Percentiles rank a stretch among this genome's conserved stretches.
phyloP scores from a whole-genome alignment of 1,140 invertebrate genomes.

The Trachymyrmex septentrionalis region DNA sequence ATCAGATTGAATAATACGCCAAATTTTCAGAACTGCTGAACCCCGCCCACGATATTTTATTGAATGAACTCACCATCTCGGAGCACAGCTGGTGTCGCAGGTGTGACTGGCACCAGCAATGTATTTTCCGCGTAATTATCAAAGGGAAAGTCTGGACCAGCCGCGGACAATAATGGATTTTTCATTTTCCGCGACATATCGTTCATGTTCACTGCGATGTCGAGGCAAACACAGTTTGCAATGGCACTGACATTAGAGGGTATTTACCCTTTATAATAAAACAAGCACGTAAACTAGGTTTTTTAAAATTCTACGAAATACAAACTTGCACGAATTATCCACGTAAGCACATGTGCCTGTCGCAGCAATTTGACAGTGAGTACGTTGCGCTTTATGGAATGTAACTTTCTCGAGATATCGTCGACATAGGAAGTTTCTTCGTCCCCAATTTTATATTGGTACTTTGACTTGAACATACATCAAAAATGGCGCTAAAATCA shows the following conservation, averaged over 20 bases:
- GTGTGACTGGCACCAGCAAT: constrained; percentile 84
- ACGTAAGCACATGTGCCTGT: constrained; percentile 65
- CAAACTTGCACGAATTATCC: constrained; percentile 46
- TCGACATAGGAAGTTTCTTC: constrained; percentile 30
- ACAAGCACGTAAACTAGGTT: constrained; percentile 39
- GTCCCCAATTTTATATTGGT: constrained; percentile 35
- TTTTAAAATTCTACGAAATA: constrained; percentile 33
- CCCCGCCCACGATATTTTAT: constrained; percentile 76
- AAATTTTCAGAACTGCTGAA: constrained; percentile 1
- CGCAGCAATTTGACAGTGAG: constrained; percentile 6
- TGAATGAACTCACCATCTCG: constrained; percentile 82
- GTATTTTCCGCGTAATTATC: constrained; percentile 80
- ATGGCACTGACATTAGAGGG: constrained; percentile 75
- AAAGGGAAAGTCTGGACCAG: constrained; percentile 82
- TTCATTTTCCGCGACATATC: constrained; percentile 80
- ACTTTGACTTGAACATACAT: not conserved
- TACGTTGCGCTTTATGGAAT: not conserved
- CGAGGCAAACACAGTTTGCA: constrained; percentile 51
- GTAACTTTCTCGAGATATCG: not conserved
- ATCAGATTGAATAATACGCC: not conserved
- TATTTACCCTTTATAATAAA: not conserved
- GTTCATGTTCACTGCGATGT: constrained; percentile 78
- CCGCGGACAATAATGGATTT: constrained; percentile 85
- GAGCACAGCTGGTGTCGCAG: constrained; percentile 81
- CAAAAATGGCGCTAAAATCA: constrained; percentile 23